Base-by-base conservation (phyloP, 2,888 invertebrate species). In the Drosophila paranaensis region DNA sequence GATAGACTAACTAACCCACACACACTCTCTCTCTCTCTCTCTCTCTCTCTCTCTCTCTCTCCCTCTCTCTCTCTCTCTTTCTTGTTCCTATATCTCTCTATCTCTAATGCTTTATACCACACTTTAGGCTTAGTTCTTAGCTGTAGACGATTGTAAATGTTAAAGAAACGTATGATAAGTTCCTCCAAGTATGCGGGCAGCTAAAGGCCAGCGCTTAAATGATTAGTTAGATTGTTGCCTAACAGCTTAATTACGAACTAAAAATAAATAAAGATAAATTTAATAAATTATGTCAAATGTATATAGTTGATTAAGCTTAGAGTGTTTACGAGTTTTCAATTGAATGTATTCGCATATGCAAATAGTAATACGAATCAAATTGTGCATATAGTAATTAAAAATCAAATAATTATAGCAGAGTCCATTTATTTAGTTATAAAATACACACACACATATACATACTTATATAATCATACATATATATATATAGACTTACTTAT, bases 331-430 rank as follows among this genome's bases (percentile, higher is more conserved):
- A 50, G 60, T 48, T 46, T 60, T 56, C 48, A 78, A 74, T 70
- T 69, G 20, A 56, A 61, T 65, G 39, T 65, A 45, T 78, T 35
- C 30, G 74, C 62, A 65, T 79, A 88, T 76, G 76, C 76, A 80
- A 80, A 60, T 66, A 70, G 42, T 63, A 55, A 55, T 55, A 71
- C 58, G 56, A 79, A 81, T 88, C 53, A 81, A 86, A 77, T 82
- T 85, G 89, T 89, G 89, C 85, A 87, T 85, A 85, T 89, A 85
- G 81, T 81, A 79, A 82, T 81, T 77, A 82, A 82, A 67, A 75
- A 64, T 65, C 43, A 40, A 63, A 58, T 70, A 75, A 74, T 69
- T 70, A 57, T 62, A 79, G 58, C 71, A 61, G 62, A 68, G 65
- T 53, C 55, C 62, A 53, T 53, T 65, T 74, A 82, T 66, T 67